Evolutionary conservation across 2,888 invertebrate genomes (phyloP), one percentile per base, ranked within the genome.

Genomic region (Luperina nickerlii): DNA sequence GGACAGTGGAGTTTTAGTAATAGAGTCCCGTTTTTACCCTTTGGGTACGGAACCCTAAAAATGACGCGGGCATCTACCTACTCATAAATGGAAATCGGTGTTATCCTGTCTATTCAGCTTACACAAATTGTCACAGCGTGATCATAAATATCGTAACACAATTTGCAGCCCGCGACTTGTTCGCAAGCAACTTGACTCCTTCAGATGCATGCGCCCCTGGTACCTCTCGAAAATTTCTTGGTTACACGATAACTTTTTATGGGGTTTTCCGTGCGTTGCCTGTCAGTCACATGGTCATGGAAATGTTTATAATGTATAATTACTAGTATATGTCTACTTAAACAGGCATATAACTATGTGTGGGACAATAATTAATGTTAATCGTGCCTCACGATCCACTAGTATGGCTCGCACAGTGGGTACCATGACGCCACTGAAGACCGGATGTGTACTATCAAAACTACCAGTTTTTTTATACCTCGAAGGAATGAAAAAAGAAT

Each of bases 331-430:
- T 20, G 27, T 73, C 60, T 62, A 82, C 11, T n/a, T 67, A 9
- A 24, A 45, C 15, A 73, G n/a, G n/a, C 42, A 20, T 72, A 45
- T 51, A 72, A 20, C 32, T 63, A 62, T 57, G 7, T 45, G 65
- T 32, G 20, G 45, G 38, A 78, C 20, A 79, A 74, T 89, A 87
- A 84, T 89, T 87, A 88, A 84, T 80, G 48, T 71, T 84, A 72
- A 76, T 88, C 89, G 88, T 89, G 89, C 79, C 77, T 84, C 89
- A 89, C 90, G 89, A 87, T 51, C 68, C 70, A 74, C 65, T 27
- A 18, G 38, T 76, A 54, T 63, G n/a, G 68, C 54, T 78, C 72
- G 42, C 71, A 74, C 80, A 78, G 74, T 74, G 78, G 65, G 78
- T 75, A 79, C 66, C 76, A 88, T 86, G 89, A 88, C 78, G 81